phyloP scores from a whole-genome alignment of 2,888 invertebrate genomes.

The Choristoneura rosaceana region DNA sequence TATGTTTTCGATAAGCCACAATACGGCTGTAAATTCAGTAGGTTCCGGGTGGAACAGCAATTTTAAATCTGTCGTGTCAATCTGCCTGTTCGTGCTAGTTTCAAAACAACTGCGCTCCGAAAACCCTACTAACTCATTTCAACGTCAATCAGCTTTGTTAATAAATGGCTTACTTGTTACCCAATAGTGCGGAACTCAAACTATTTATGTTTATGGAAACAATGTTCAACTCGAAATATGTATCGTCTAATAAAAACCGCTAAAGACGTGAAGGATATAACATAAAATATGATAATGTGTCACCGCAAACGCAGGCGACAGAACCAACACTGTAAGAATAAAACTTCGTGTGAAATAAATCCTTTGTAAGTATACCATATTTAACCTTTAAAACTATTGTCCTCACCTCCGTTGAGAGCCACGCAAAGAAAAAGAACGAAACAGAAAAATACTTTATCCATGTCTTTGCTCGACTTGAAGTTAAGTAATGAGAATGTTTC shows the following conservation, averaged over 20 bases:
- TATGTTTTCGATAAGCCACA: not conserved
- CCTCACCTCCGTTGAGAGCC: constrained; percentile 39
- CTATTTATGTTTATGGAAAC: constrained; percentile 4
- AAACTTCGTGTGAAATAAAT: constrained; percentile 28
- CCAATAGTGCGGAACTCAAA: constrained; percentile 24
- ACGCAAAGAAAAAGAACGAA: constrained; percentile 39
- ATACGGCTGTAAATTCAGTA: constrained; percentile 14
- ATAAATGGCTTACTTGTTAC: constrained; percentile 31
- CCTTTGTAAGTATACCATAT: constrained; percentile 21
- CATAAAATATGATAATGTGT: constrained; percentile 20
- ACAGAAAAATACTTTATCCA: constrained; percentile 48
- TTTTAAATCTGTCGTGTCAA: constrained; percentile 39
- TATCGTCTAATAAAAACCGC: not conserved
- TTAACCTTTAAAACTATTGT: constrained; percentile 39
- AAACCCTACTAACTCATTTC: constrained; percentile 39
- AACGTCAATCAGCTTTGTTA: constrained; percentile 39
- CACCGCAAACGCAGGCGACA: constrained; percentile 11
- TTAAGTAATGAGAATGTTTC: constrained; percentile 47
- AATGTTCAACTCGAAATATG: constrained; percentile 2
- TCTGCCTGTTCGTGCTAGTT: constrained; percentile 30
- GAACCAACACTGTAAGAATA: constrained; percentile 3
- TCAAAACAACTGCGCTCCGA: constrained; percentile 27
- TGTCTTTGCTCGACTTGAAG: constrained; percentile 47
- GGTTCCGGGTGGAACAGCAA: constrained; percentile 24
- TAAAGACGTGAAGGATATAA: constrained; percentile 11